phyloP scores from a whole-genome alignment of 2,113 vertebrate genomes.

The Gasterosteus aculeatus region DNA sequence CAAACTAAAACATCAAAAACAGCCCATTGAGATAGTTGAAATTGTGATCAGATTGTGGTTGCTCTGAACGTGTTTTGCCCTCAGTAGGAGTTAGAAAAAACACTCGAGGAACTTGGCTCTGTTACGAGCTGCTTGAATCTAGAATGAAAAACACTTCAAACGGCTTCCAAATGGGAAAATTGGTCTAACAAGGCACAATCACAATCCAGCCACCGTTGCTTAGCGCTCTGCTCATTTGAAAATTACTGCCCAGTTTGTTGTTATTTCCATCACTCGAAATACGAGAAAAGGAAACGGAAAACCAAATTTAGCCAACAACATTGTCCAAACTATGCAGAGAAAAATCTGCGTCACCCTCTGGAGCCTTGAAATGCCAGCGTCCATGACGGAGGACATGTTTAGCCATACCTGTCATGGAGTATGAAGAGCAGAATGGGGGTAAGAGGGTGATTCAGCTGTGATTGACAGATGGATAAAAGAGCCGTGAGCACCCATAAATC shows the following conservation, averaged over 20 bases:
- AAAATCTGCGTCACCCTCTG: neutral
- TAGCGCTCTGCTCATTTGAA: constrained; percentile 11
- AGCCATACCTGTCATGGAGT: constrained; percentile 25
- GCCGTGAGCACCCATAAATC: constrained; percentile 32
- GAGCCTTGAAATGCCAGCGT: constrained; percentile 20
- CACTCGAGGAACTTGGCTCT: neutral
- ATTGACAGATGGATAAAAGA: constrained; percentile 49
- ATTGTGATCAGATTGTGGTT: neutral
- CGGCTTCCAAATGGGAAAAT: neutral
- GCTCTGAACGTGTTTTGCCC: neutral
- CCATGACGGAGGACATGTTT: constrained; percentile 28
- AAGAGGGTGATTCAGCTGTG: constrained; percentile 47
- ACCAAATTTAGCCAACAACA: neutral
- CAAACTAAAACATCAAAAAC: neutral
- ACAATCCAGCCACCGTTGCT: neutral
- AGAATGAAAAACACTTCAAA: constrained; percentile 22
- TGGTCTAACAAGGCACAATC: neutral
- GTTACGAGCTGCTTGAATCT: neutral
- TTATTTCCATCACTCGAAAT: constrained; percentile 18
- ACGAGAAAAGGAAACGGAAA: neutral
- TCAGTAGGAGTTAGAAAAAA: neutral
- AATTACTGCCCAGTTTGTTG: neutral
- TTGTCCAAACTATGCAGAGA: neutral
- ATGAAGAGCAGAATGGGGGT: constrained; percentile 27
- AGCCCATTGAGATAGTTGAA: neutral